A percentile compares a stretch with the other conserved stretches of the same genome.
Evolutionary conservation across 2,888 invertebrate genomes (phyloP).

Genomic region (Pilophorus perplexus): DNA sequence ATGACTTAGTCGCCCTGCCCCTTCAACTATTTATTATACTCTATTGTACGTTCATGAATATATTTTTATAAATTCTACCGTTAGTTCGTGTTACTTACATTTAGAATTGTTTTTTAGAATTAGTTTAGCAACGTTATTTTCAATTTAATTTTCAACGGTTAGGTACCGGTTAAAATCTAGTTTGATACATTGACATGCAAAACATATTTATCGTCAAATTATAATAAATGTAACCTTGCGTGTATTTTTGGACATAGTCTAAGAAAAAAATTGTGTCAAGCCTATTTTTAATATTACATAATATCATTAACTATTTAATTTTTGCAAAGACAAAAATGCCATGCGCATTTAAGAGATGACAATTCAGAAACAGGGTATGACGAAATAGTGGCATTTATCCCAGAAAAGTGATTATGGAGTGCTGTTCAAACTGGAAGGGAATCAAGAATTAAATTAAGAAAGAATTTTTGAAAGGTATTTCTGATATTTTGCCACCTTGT

Average conservation of each 20-base stretch:
- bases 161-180: constrained; percentile 9
- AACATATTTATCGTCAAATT: not conserved
- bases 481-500: not conserved
- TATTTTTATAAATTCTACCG: constrained; percentile 44
- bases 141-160: not conserved
- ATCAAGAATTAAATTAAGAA: constrained; percentile 9
- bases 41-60: no score
- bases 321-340: not conserved
- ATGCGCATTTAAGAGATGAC: constrained; percentile 17
- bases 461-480: not conserved
- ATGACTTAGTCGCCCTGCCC: no score
- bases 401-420: constrained; percentile 5
- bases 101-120: not conserved
- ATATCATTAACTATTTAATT: not conserved
- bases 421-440: constrained; percentile 18
- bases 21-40: no score
- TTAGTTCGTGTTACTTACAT: constrained; percentile 11
- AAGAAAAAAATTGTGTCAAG: constrained; percentile 4
- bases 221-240: constrained; percentile 1
- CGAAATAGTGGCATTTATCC: constrained; percentile 33
- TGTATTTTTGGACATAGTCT: constrained; percentile 17
- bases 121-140: constrained; percentile 1
- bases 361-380: constrained; percentile 39
- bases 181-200: constrained; percentile 2
- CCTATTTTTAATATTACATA: constrained; percentile 35